A percentile compares a stretch with the other conserved stretches of the same genome.
Evolutionary conservation across 2,797 vertebrate genomes (phyloP).

Genomic region (Rhincodon typus): DNA sequence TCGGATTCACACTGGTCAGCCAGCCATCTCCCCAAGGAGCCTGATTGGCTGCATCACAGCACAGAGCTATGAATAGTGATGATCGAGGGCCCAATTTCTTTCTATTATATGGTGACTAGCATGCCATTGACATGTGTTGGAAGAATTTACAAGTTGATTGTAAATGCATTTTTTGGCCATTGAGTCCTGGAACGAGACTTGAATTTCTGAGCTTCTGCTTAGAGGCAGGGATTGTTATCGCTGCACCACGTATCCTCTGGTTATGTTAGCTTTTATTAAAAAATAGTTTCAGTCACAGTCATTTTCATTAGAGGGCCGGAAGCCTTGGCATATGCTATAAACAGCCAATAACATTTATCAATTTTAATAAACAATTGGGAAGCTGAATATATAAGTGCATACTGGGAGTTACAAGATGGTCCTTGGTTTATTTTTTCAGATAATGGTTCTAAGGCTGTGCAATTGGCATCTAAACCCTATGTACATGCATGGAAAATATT

Average conservation of each 20-base stretch:
- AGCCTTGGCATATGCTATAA: background rate
- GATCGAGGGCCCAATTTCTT: too few species aligned
- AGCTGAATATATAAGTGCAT: background rate
- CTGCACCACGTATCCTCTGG: background rate
- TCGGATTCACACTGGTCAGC: too few species aligned
- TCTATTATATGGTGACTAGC: too few species aligned
- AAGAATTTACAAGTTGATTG: too few species aligned
- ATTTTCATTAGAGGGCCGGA: background rate
- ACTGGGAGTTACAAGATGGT: background rate
- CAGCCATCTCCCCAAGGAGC: too few species aligned
- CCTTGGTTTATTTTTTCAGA: background rate
- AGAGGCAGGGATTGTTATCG: too few species aligned
- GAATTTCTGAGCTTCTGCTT: too few species aligned
- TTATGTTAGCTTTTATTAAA: background rate
- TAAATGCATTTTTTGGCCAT: too few species aligned
- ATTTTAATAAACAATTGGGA: background rate
- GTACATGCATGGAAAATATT: background rate
- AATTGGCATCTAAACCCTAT: background rate
- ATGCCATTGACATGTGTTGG: too few species aligned
- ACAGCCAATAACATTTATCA: background rate
- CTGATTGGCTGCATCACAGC: too few species aligned
- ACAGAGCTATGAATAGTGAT: too few species aligned
- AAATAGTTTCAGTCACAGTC: background rate
- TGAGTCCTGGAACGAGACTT: too few species aligned
- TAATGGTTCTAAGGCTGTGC: background rate